A percentile compares a stretch with the other conserved stretches of the same genome.
These are phyloP conservation scores for Trichosurus vulpecula DNA, from an alignment of 2,797 vertebrate genomes.

Conservation along the genomic window DNA sequence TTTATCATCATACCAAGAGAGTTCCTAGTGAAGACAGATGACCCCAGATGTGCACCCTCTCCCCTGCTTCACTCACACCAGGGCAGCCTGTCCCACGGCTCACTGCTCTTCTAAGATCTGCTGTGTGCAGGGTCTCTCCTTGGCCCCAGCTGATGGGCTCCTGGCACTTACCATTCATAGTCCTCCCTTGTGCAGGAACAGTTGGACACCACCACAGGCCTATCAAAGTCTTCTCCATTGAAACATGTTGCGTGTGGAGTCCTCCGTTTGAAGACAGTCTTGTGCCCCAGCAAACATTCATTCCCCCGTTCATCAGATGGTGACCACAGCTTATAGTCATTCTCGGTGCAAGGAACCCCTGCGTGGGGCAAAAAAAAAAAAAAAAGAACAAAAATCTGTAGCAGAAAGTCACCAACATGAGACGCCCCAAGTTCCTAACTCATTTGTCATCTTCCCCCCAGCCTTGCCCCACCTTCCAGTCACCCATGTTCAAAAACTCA, in stretches of 20 bases:
- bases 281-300: conserved; percentile 94
- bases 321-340: conserved; percentile 98
- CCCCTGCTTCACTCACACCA: neutral
- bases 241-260: conserved; percentile 97
- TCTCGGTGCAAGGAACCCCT: conserved; percentile 96
- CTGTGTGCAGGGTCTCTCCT: neutral
- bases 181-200: conserved; percentile 97
- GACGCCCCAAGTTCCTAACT: neutral
- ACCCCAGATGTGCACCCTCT: neutral
- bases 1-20: neutral
- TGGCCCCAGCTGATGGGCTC: accelerated
- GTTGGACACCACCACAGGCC: conserved; percentile 93
- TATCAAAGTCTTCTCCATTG: conserved; percentile 97
- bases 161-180: conserved; percentile 92
- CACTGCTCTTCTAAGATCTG: neutral
- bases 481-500: accelerated
- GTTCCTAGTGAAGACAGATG: neutral
- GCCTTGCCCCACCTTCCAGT: accelerated
- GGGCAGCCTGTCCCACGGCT: neutral
- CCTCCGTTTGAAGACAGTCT: conserved; percentile 94
- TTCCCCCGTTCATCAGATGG: conserved; percentile 96
- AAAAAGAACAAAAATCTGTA: neutral
- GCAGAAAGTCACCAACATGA: neutral
- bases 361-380: neutral
- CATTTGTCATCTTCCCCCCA: neutral